Percentiles rank a stretch among this genome's conserved stretches.
Conservation (phyloP, 64 coral and sea anemone genomes). For the Pocillopora verrucosa region DNA sequence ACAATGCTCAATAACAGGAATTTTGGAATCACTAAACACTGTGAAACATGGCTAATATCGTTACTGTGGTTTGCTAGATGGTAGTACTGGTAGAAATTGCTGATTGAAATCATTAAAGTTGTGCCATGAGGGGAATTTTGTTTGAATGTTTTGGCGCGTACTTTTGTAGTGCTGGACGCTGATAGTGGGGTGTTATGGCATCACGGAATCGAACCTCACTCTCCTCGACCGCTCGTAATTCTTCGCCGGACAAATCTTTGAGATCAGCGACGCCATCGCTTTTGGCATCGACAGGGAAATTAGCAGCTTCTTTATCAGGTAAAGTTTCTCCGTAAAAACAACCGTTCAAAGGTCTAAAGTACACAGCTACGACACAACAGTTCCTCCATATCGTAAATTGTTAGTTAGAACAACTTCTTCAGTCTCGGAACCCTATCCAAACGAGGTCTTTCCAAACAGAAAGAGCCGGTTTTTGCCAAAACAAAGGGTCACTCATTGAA, state of each 20-base stretch:
- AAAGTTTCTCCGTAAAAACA: neutral
- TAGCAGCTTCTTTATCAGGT: constrained; percentile 38
- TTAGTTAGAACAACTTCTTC: too few species aligned
- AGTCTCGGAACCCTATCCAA: too few species aligned
- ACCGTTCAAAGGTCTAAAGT: neutral
- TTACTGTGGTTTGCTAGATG: neutral
- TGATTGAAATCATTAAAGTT: neutral
- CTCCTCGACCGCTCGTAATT: neutral
- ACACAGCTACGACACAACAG: neutral
- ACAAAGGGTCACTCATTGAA: too few species aligned
- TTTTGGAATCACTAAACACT: neutral
- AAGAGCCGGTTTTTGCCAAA: too few species aligned
- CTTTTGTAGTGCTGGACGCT: constrained; percentile 4
- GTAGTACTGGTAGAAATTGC: constrained; percentile 10
- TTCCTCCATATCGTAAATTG: too few species aligned
- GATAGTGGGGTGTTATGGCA: neutral
- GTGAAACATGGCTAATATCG: neutral
- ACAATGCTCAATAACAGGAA: neutral
- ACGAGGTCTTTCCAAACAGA: too few species aligned
- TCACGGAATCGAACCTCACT: constrained; percentile 8
- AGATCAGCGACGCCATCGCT: neutral
- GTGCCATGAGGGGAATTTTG: neutral
- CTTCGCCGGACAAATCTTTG: constrained; percentile 17
- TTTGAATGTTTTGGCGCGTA: constrained; percentile 48
- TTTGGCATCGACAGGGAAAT: constrained; percentile 15